Evolutionary conservation across 1,140 invertebrate genomes (phyloP).

Genomic region (Aphelenchoides fujianensis): DNA sequence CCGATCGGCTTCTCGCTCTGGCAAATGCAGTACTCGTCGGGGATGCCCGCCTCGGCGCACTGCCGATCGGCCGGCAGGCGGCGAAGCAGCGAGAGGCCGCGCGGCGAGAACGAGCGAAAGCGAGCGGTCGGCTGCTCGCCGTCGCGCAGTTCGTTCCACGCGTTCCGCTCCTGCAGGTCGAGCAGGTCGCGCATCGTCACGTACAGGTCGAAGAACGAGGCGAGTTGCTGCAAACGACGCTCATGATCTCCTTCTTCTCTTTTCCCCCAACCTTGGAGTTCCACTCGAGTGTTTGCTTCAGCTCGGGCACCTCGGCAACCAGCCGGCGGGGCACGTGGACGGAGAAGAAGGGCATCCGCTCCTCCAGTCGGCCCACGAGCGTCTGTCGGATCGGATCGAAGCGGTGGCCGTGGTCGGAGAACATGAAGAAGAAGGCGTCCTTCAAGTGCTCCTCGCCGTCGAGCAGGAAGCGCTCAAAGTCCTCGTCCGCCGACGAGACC

Average conservation of each 20-base stretch:
- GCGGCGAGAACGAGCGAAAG: constrained; percentile 28
- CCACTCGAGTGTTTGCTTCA: constrained; percentile 70
- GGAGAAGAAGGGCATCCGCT: constrained; percentile 79
- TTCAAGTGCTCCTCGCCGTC: constrained; percentile 53
- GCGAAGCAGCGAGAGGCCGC: constrained; percentile 63
- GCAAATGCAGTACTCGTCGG: constrained; percentile 65
- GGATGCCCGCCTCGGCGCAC: constrained; percentile 63
- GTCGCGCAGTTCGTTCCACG: constrained; percentile 28
- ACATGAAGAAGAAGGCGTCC: constrained; percentile 72
- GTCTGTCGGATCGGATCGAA: constrained; percentile 78
- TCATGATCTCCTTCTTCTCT: constrained; percentile 15
- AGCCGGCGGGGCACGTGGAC: constrained; percentile 76
- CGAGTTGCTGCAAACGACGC: constrained; percentile 56
- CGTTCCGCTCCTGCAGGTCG: constrained; percentile 31
- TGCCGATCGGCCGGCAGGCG: constrained; percentile 61
- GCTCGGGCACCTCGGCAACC: constrained; percentile 68
- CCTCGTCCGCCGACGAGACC: constrained; percentile 41
- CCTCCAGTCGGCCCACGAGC: constrained; percentile 80
- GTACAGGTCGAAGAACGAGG: constrained; percentile 55
- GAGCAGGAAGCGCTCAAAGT: constrained; percentile 43
- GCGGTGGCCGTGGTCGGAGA: constrained; percentile 88
- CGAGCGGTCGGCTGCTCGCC: constrained; percentile 17
- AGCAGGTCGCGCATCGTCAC: constrained; percentile 56
- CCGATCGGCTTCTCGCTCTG: constrained; percentile 45
- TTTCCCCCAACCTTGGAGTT: constrained; percentile 66